Conservation (phyloP, 1,140 invertebrate genomes). For the Neodiprion lecontei region DNA sequence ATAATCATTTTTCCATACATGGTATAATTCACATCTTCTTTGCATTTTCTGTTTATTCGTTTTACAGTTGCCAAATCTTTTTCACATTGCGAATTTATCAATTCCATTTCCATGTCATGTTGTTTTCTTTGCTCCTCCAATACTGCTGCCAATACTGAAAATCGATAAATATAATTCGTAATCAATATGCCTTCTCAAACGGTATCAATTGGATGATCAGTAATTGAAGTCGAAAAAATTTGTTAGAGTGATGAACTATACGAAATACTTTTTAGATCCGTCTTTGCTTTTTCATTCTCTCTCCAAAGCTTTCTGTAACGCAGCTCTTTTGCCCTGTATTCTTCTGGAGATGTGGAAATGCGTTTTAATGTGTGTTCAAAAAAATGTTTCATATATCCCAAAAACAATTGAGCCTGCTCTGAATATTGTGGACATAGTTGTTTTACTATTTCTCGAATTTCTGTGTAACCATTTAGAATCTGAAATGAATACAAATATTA, state of each 20-base stretch:
- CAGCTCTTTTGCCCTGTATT: slow-evolving; percentile 27
- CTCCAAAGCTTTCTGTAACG: slow-evolving; percentile 26
- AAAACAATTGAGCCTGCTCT: slow-evolving; percentile 22
- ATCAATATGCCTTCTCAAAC: not conserved
- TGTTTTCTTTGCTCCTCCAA: slow-evolving; percentile 31
- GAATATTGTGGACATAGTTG: slow-evolving; percentile 16
- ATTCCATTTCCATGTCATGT: slow-evolving; percentile 2
- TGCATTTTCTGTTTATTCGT: slow-evolving; percentile 19
- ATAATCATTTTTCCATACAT: slow-evolving; percentile 13
- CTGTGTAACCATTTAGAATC: slow-evolving; percentile 20
- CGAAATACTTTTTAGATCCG: slow-evolving; percentile 21
- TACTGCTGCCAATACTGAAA: slow-evolving; percentile 24
- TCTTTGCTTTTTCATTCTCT: slow-evolving; percentile 16
- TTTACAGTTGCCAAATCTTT: slow-evolving; percentile 15
- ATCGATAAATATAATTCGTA: slow-evolving; percentile 6
- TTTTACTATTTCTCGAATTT: slow-evolving; percentile 18
- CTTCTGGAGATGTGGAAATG: slow-evolving; percentile 14
- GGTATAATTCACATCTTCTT: slow-evolving; percentile 11
- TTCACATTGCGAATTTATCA: not conserved
- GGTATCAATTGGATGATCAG: not conserved
- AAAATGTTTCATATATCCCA: slow-evolving; percentile 29
- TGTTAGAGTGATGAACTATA: too few relatives aligned
- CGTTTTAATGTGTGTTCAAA: slow-evolving; percentile 27
- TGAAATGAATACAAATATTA: slow-evolving; percentile 19
- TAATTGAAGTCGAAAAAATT: not conserved